Conservation (phyloP, 2,797 vertebrate species). For the Leptoclinus maculatus region DNA sequence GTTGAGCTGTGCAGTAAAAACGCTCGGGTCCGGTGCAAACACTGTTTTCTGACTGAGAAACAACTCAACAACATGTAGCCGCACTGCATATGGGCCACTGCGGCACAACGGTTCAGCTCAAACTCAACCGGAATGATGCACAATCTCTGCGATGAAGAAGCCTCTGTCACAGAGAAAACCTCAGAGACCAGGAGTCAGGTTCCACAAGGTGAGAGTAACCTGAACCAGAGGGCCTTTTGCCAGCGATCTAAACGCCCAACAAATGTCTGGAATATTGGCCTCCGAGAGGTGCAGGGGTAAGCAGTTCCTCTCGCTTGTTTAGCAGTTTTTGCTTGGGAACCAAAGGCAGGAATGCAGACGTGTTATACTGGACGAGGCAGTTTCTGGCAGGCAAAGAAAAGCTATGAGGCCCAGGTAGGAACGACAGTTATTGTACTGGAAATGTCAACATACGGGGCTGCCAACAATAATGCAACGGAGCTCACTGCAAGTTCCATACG, state of each 20-base stretch:
- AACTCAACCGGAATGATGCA: slow-evolving; percentile 6
- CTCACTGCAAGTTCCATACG: slow-evolving; percentile 33
- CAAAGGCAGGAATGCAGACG: slow-evolving; percentile 68
- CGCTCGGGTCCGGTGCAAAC: slow-evolving; percentile 1
- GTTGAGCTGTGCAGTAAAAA: slow-evolving; percentile 19
- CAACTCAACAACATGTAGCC: not conserved
- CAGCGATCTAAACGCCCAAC: slow-evolving; percentile 43
- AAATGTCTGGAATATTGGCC: slow-evolving; percentile 62
- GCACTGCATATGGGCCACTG: not conserved
- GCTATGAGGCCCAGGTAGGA: slow-evolving; percentile 51
- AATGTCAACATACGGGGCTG: slow-evolving; percentile 68
- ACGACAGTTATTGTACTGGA: slow-evolving; percentile 57
- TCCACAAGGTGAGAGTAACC: slow-evolving; percentile 70
- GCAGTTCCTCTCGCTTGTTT: slow-evolving; percentile 66
- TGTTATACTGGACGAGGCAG: slow-evolving; percentile 62
- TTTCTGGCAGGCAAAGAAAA: slow-evolving; percentile 63
- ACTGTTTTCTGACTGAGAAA: not conserved
- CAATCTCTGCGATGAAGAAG: slow-evolving; percentile 17
- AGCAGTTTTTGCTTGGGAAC: slow-evolving; percentile 66
- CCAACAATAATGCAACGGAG: slow-evolving; percentile 61
- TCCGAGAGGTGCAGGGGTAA: slow-evolving; percentile 61
- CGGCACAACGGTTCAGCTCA: not conserved
- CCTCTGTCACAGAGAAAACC: slow-evolving; percentile 16
- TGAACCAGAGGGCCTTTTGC: slow-evolving; percentile 57
- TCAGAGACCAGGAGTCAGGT: slow-evolving; percentile 51